Conservation (phyloP, 2,797 vertebrate genomes). For the Bradypodion pumilum region DNA sequence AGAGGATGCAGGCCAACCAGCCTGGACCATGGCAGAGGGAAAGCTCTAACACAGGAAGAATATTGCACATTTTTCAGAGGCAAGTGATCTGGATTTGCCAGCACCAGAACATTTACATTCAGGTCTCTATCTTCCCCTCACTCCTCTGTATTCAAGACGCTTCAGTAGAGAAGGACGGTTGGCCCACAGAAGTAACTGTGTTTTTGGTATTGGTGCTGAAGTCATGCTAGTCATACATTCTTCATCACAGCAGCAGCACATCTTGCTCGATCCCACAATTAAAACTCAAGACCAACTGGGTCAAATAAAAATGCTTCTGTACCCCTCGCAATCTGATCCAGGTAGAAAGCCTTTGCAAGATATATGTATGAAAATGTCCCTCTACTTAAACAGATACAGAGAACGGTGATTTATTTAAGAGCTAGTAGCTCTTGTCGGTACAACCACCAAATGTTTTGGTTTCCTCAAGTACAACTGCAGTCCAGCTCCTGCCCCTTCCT, state of each 20-base stretch:
- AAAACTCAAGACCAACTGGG: neutral
- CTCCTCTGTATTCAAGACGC: slow-evolving; percentile 30
- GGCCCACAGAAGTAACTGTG: slow-evolving; percentile 39
- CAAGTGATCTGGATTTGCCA: slow-evolving; percentile 37
- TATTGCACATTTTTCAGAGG: slow-evolving; percentile 46
- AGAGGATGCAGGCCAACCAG: slow-evolving; percentile 29
- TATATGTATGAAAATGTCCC: slow-evolving; percentile 28
- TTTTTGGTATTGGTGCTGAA: slow-evolving; percentile 3
- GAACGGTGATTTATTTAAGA: slow-evolving; percentile 5
- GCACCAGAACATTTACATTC: slow-evolving; percentile 47
- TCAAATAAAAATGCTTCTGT: slow-evolving; percentile 36
- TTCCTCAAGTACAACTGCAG: neutral
- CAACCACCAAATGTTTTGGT: slow-evolving; percentile 24
- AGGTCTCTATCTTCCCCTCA: slow-evolving; percentile 24
- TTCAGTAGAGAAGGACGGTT: slow-evolving; percentile 36
- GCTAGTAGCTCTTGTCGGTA: slow-evolving; percentile 28
- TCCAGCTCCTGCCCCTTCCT: neutral
- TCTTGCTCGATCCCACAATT: neutral
- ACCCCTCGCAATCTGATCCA: slow-evolving; percentile 1
- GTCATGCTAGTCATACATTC: slow-evolving; percentile 40
- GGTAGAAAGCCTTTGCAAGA: slow-evolving; percentile 9
- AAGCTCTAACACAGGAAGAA: slow-evolving; percentile 37
- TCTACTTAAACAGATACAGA: neutral
- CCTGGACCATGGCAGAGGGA: neutral
- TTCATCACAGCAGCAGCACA: slow-evolving; percentile 42